These are phyloP conservation scores for Florisuga fusca DNA, from an alignment of 2,797 vertebrate genomes.

Conservation along the genomic window DNA sequence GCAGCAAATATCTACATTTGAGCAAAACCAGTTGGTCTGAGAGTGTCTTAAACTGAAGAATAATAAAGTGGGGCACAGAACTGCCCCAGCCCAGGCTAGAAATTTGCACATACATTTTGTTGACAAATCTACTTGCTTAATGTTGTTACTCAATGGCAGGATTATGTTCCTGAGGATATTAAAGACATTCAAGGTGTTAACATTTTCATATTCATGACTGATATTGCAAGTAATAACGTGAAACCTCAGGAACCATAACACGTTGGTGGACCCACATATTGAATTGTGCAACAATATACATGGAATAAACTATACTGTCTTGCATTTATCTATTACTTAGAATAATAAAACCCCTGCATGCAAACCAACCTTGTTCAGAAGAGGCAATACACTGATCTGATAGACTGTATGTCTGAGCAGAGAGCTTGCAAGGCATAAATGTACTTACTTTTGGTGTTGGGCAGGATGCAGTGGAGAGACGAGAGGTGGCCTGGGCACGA, in stretches of 20 bases:
- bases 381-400: slow-evolving; percentile 42
- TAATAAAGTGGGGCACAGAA: slow-evolving; percentile 68
- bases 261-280: slow-evolving; percentile 1
- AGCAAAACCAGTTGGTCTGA: slow-evolving; percentile 52
- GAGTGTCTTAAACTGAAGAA: slow-evolving; percentile 59
- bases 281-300: slow-evolving; percentile 32
- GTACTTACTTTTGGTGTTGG: slow-evolving; percentile 98
- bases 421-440: slow-evolving; percentile 28
- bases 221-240: slow-evolving; percentile 19
- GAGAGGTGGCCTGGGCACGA: slow-evolving; percentile 97
- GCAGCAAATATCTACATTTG: slow-evolving; percentile 80
- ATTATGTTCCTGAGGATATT: slow-evolving; percentile 30
- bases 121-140: slow-evolving; percentile 27
- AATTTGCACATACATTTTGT: slow-evolving; percentile 37
- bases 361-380: slow-evolving; percentile 62
- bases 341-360: slow-evolving; percentile 59
- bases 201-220: not conserved
- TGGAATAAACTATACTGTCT: slow-evolving; percentile 19
- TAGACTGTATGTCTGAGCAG: not conserved
- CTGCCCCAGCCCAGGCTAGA: slow-evolving; percentile 65
- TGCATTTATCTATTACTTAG: not conserved
- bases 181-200: slow-evolving; percentile 43
- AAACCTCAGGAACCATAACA: slow-evolving; percentile 18
- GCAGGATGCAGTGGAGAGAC: slow-evolving; percentile 98
- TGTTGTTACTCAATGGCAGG: slow-evolving; percentile 54